These are phyloP conservation scores for Istiophorus platypterus DNA, from an alignment of 2,113 vertebrate species.

Conservation along the genomic window DNA sequence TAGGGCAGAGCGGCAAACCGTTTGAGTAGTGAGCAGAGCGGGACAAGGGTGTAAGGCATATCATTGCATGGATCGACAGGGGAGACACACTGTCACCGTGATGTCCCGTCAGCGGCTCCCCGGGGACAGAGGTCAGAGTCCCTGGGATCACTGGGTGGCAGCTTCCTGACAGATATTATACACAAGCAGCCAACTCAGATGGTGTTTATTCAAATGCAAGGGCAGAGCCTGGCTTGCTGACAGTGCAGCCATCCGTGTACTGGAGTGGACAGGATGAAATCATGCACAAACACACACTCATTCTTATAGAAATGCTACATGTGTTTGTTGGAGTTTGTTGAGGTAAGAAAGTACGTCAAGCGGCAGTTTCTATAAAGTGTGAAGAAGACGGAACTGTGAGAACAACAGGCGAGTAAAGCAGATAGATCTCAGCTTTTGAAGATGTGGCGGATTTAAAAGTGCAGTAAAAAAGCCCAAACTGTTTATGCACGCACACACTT, in stretches of 20 bases:
- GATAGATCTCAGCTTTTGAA: neutral
- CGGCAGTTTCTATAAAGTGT: neutral
- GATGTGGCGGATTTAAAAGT: constrained; percentile 6
- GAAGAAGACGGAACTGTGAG: neutral
- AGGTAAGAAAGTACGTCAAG: neutral
- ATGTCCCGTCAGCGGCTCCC: constrained; percentile 59
- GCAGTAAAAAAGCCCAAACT: constrained; percentile 28
- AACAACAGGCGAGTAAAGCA: neutral
- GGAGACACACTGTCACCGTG: constrained; percentile 76
- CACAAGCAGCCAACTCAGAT: constrained; percentile 74
- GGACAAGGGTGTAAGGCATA: constrained; percentile 56
- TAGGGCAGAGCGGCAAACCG: constrained; percentile 32
- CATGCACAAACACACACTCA: constrained; percentile 33
- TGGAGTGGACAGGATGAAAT: constrained; percentile 39
- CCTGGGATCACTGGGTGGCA: constrained; percentile 69
- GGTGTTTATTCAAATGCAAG: constrained; percentile 82
- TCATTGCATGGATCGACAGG: constrained; percentile 64
- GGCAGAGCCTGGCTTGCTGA: constrained; percentile 69
- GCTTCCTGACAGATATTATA: constrained; percentile 78
- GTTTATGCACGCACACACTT: constrained; percentile 7
- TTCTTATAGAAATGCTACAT: neutral
- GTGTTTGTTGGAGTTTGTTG: constrained; percentile 25
- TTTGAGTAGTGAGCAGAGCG: constrained; percentile 28
- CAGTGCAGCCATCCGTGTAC: constrained; percentile 75
- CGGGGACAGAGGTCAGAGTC: constrained; percentile 72